Percentiles rank a stretch among this genome's conserved stretches.
Evolutionary conservation across 1,140 invertebrate genomes (phyloP).

Genomic region (Orchestia grillus): DNA sequence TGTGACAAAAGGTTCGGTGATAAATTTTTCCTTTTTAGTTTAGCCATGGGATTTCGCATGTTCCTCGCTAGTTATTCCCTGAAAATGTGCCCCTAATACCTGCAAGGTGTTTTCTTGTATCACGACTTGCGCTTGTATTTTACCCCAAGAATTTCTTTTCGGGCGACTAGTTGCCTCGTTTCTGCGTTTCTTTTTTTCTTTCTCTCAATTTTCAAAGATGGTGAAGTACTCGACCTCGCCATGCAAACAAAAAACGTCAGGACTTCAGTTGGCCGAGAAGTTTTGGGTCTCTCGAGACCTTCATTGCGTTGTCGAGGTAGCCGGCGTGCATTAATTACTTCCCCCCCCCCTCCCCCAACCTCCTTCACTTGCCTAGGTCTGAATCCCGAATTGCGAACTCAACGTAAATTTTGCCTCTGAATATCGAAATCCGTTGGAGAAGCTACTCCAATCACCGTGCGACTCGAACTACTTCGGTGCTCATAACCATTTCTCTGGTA

Average conservation of each 20-base stretch:
- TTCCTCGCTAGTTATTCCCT: neutral
- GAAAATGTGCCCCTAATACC: neutral
- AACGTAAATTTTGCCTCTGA: neutral
- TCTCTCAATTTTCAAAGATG: neutral
- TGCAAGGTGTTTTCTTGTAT: neutral
- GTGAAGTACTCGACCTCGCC: neutral
- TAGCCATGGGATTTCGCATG: neutral
- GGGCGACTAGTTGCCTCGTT: neutral
- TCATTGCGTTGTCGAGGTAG: neutral
- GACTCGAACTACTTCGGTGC: neutral
- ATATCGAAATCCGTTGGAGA: neutral
- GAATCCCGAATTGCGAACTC: neutral
- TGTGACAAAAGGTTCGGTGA: neutral
- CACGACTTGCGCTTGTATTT: neutral
- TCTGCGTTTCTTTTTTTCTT: neutral
- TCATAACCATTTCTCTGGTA: too few relatives aligned
- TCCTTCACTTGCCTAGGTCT: neutral
- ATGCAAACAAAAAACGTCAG: neutral
- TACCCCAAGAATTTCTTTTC: neutral
- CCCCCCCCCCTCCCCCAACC: too few relatives aligned
- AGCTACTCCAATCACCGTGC: neutral
- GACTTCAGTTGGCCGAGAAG: neutral
- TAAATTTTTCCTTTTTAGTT: neutral
- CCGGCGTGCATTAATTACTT: neutral
- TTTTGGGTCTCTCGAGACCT: neutral